Evolutionary conservation across 2,113 vertebrate genomes (phyloP).

Genomic region (Lepus timidus): DNA sequence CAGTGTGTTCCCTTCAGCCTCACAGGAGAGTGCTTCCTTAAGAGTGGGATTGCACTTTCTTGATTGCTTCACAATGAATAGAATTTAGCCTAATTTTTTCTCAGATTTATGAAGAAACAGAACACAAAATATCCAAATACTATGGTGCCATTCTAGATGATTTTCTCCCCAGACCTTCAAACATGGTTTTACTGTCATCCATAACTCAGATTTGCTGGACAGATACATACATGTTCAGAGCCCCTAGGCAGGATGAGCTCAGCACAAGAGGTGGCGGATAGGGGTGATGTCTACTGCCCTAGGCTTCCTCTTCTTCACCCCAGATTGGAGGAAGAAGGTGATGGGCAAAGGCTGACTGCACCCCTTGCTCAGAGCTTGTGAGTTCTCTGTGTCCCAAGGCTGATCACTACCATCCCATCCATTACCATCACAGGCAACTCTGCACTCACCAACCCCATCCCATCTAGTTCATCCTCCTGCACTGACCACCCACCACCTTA

Average conservation of each 20-base stretch:
- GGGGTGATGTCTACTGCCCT: no score
- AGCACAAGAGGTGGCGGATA: neutral
- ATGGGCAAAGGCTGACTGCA: neutral
- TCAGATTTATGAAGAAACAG: neutral
- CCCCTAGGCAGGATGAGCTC: neutral
- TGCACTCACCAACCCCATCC: no score
- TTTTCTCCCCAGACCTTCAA: neutral
- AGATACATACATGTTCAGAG: neutral
- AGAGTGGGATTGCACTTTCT: no score
- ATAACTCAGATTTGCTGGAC: rapidly evolving
- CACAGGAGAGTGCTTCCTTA: no score
- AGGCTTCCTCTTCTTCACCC: neutral
- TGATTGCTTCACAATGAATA: neutral
- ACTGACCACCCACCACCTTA: neutral
- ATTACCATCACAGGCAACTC: neutral
- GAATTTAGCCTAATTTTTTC: neutral
- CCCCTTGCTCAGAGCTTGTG: neutral
- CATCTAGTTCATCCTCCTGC: no score
- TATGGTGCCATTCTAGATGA: neutral
- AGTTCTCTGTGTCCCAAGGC: neutral
- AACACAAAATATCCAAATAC: neutral
- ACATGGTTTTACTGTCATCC: neutral
- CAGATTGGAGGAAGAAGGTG: neutral
- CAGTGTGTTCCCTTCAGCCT: no score
- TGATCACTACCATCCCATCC: neutral